Conservation (phyloP, 2,888 invertebrate species). For the Diabrotica balteata region DNA sequence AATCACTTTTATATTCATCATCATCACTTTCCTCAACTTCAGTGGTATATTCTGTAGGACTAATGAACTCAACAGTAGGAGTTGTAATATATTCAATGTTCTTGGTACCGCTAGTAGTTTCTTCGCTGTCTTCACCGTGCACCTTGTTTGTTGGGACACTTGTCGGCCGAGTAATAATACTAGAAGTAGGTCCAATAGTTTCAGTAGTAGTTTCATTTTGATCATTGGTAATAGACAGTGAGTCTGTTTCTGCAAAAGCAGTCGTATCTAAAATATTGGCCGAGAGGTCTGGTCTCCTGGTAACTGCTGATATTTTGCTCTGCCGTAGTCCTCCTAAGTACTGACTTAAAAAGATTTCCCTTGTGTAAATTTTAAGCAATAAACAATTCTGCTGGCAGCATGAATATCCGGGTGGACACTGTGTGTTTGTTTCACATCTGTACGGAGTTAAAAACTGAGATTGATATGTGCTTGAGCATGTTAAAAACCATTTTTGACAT, state of each 20-base stretch:
- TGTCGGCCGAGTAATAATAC: neutral
- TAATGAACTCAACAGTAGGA: neutral
- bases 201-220: neutral
- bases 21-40: too few species aligned
- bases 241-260: neutral
- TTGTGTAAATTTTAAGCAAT: constrained; percentile 34
- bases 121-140: too few species aligned
- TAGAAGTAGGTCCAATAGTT: neutral
- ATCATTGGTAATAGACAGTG: neutral
- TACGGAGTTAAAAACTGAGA: constrained; percentile 14
- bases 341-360: neutral
- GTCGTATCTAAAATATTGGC: neutral
- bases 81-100: neutral
- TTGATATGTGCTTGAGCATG: constrained; percentile 21
- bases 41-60: too few species aligned
- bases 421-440: constrained; percentile 26
- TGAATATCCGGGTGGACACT: constrained; percentile 31
- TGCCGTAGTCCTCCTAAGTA: constrained; percentile 9
- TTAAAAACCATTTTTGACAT: constrained; percentile 29
- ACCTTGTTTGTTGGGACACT: neutral
- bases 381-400: constrained; percentile 35
- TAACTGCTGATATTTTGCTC: too few species aligned
- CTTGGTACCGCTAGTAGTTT: neutral
- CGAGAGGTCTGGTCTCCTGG: too few species aligned
- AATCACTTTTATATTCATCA: neutral